Base-by-base conservation (phyloP, 2,113 vertebrate genomes). In the Chaetodon trifascialis region DNA sequence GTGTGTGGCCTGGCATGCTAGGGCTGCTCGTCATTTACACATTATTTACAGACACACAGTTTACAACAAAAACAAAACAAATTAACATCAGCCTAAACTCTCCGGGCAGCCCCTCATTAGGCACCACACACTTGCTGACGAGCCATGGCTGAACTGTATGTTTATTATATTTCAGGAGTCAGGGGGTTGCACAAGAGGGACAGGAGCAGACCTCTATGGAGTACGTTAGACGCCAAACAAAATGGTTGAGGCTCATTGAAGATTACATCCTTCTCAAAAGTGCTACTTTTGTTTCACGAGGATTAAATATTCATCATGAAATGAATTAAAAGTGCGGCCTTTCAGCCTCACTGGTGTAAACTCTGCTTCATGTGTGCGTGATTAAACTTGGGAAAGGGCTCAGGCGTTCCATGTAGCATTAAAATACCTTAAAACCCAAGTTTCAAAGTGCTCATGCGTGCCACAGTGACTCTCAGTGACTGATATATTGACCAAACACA, bases 51-150 rank as follows among this genome's bases (percentile, higher is more conserved):
- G 89, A 88, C 76, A 73, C 72, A 90, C 71, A 88, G 85, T 88
- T 93, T 73, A 86, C 79, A 87, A 94, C 87, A 94, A 90, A 92
- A 91, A 88, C 85, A 71, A 90, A 88, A 89, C 79, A 82, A 92
- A 89, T 87, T 65, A 77, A 88, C 82, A 86, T 89, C 76, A 65
- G 64, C 46, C 75, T 51, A 79, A 80, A 76, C 55, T 54, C 64
- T 78, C 68, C 0, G 8, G 87, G 63, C 81, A 52, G 76, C 47
- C 51, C 66, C 86, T 92, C 88, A 90, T 91, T 92, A 93, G 76
- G 73, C 23, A 4, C 65, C 75, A 62, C 80, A 56, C 75, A 83
- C 47, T 62, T 25, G 9, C 68, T 73, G 75, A 80, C 69, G 34
- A 52, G 56, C 68, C 11, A 46, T 8, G 73, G 70, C 75, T 46